Conservation (phyloP, 2,888 invertebrate species). For the Euphydryas editha region DNA sequence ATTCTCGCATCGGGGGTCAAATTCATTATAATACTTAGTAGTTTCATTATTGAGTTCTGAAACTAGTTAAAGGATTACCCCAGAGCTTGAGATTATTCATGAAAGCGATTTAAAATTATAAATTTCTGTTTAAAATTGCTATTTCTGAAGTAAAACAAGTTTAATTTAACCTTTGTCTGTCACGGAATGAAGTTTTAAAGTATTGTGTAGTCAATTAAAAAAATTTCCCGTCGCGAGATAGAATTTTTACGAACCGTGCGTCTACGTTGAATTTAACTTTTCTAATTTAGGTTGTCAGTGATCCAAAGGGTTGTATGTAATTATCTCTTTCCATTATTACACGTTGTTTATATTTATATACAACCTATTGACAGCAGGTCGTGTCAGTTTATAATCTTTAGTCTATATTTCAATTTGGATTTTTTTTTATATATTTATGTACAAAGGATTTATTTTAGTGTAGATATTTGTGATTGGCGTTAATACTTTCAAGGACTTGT, state of each 20-base stretch:
- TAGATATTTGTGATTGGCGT: no score
- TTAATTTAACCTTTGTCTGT: conserved; percentile 22
- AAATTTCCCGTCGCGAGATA: conserved; percentile 52
- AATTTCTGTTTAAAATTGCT: conserved; percentile 13
- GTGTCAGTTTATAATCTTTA: neutral
- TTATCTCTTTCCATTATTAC: conserved; percentile 19
- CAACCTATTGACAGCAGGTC: neutral
- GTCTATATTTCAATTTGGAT: no score
- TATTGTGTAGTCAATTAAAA: conserved; percentile 67
- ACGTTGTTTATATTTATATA: conserved; percentile 1
- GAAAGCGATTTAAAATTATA: neutral
- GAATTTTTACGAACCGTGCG: conserved; percentile 54
- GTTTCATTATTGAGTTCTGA: conserved; percentile 1
- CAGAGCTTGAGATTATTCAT: neutral
- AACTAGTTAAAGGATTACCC: neutral
- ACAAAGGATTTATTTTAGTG: no score
- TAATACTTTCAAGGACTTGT: no score
- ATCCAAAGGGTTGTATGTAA: conserved; percentile 30
- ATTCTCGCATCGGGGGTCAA: neutral
- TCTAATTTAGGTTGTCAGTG: conserved; percentile 60
- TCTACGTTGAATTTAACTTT: conserved; percentile 55
- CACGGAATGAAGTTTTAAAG: conserved; percentile 39
- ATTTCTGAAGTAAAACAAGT: conserved; percentile 18
- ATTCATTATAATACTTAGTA: neutral
- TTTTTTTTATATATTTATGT: no score